Conservation (phyloP, 2,113 vertebrate species). For the Triplophysa siluroides region DNA sequence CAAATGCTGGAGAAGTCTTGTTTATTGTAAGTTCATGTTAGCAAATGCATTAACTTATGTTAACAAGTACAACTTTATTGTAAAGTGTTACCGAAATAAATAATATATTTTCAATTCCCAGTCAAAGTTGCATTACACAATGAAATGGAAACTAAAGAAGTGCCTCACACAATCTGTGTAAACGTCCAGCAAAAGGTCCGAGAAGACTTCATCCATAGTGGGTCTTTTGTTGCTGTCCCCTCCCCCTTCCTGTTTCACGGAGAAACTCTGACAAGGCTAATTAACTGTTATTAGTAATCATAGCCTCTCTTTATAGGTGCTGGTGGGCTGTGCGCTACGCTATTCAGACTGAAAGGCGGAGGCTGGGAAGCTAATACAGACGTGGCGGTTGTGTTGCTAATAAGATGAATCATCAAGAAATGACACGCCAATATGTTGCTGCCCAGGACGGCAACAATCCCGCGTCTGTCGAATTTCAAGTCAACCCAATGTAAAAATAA, state of each 20-base stretch:
- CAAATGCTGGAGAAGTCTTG: too few relatives aligned
- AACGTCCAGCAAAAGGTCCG: constrained; percentile 45
- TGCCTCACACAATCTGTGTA: too few relatives aligned
- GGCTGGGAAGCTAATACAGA: constrained; percentile 55
- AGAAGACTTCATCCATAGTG: constrained; percentile 41
- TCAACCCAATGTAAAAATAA: too few relatives aligned
- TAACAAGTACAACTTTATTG: too few relatives aligned
- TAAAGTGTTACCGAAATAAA: too few relatives aligned
- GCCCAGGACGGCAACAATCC: background rate
- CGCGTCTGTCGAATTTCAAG: too few relatives aligned
- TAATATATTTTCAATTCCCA: too few relatives aligned
- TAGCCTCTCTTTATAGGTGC: constrained; percentile 62
- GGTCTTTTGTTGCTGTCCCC: constrained; percentile 39
- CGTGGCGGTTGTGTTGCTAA: background rate
- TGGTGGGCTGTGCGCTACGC: constrained; percentile 58
- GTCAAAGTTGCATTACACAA: background rate
- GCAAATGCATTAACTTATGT: too few relatives aligned
- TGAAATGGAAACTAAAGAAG: background rate
- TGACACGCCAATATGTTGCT: constrained; percentile 7
- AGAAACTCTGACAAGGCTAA: constrained; percentile 52
- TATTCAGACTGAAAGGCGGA: constrained; percentile 54
- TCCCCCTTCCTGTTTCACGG: constrained; percentile 47
- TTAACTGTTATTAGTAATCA: constrained; percentile 69
- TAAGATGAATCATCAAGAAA: constrained; percentile 10
- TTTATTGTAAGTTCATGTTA: too few relatives aligned